phyloP scores from a whole-genome alignment of 2,113 vertebrate genomes.

The Zosterops japonicus region DNA sequence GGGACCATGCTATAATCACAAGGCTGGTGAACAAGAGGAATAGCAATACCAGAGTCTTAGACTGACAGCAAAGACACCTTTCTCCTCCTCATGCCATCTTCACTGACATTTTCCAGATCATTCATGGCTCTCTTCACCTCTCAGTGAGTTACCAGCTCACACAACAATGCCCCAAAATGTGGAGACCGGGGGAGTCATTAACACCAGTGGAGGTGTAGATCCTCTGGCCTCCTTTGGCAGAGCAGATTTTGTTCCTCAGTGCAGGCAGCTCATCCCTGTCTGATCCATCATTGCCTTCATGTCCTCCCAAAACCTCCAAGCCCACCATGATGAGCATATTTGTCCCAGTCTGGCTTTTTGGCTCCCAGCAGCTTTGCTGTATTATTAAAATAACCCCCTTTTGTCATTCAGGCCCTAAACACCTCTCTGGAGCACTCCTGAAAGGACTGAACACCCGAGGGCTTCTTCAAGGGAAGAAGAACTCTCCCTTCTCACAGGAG shows the following conservation, averaged over 20 bases:
- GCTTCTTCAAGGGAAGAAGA: neutral
- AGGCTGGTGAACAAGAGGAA: neutral
- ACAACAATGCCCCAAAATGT: neutral
- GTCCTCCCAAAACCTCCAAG: neutral
- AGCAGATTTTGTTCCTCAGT: neutral
- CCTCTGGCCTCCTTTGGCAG: neutral
- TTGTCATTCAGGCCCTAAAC: neutral
- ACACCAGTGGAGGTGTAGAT: neutral
- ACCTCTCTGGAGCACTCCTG: neutral
- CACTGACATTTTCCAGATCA: neutral
- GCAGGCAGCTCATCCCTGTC: neutral
- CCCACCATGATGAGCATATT: neutral
- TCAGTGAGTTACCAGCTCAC: neutral
- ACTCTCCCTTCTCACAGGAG: neutral
- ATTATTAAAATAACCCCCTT: neutral
- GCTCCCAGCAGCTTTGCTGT: neutral
- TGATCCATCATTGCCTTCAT: neutral
- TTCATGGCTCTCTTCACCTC: neutral
- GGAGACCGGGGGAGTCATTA: accelerated
- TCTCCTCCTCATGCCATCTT: neutral
- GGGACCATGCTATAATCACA: accelerated
- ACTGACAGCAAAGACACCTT: neutral
- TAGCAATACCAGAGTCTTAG: neutral
- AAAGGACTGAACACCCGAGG: neutral
- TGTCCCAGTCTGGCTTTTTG: neutral